Evolutionary conservation across 2,113 vertebrate genomes (phyloP).

Genomic region (Lasiurus cinereus): DNA sequence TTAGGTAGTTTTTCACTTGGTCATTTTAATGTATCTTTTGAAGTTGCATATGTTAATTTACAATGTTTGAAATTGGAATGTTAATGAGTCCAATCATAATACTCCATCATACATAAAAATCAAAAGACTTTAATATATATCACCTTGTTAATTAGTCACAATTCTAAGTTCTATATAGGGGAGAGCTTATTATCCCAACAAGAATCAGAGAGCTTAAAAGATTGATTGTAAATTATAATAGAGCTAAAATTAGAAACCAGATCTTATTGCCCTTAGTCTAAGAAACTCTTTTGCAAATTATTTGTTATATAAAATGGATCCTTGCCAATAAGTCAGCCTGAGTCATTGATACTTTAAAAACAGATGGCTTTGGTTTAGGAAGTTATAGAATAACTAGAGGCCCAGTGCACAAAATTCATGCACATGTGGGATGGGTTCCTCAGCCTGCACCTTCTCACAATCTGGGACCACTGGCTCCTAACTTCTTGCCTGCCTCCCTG

Average conservation of each 20-base stretch:
- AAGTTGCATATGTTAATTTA: slow-evolving; percentile 67
- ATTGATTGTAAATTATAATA: slow-evolving; percentile 41
- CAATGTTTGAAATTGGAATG: slow-evolving; percentile 64
- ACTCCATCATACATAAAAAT: slow-evolving; percentile 57
- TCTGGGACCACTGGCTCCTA: too few species aligned
- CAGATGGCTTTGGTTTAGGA: neutral
- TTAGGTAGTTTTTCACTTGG: slow-evolving; percentile 49
- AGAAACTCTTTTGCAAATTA: neutral
- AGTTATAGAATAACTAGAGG: neutral
- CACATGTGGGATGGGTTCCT: too few species aligned
- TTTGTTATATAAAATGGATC: neutral
- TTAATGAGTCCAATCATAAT: slow-evolving; percentile 61
- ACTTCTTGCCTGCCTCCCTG: too few species aligned
- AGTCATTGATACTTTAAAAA: neutral
- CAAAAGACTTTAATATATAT: slow-evolving; percentile 60
- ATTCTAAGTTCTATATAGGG: slow-evolving; percentile 39
- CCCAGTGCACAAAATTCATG: too few species aligned
- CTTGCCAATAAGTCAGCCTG: neutral
- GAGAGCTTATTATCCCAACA: slow-evolving; percentile 64
- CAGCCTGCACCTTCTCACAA: too few species aligned
- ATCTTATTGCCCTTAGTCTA: neutral
- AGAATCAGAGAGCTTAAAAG: slow-evolving; percentile 61
- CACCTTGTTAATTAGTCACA: slow-evolving; percentile 59
- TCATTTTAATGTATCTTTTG: slow-evolving; percentile 62
- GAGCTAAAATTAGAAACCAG: slow-evolving; percentile 56